A percentile compares a stretch with the other conserved stretches of the same genome.
phyloP scores from a whole-genome alignment of 37 sponge, comb jelly and placozoan species.

The Bolinopsis microptera region DNA sequence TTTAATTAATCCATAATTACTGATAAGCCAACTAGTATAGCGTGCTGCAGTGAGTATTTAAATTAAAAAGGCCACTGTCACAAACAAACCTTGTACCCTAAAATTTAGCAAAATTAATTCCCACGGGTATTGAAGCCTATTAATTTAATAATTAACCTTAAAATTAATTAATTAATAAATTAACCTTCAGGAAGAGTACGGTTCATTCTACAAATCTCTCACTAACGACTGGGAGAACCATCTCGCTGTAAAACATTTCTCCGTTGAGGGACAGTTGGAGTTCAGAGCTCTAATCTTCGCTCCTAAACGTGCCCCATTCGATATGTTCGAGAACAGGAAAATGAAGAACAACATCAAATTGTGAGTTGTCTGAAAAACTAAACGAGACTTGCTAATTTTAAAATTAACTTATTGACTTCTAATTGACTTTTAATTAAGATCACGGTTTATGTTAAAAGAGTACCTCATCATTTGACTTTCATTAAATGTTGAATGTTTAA shows the following conservation, averaged over 20 bases:
- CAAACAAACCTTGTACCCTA: no score
- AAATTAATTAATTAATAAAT: not conserved
- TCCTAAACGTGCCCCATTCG: conserved; percentile 96
- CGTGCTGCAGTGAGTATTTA: no score
- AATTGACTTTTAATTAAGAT: no score
- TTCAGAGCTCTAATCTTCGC: conserved; percentile 94
- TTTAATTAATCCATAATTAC: no score
- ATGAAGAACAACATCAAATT: conserved; percentile 98
- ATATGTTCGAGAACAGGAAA: conserved; percentile 98
- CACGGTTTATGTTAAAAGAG: no score
- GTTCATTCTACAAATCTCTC: conserved; percentile 98
- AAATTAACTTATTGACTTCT: no score
- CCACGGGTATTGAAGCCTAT: not conserved
- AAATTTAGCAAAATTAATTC: not conserved
- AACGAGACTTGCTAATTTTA: no score
- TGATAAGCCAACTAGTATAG: no score
- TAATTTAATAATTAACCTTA: not conserved
- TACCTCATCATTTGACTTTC: no score
- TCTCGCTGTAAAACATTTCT: conserved; percentile 98
- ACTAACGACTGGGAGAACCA: conserved; percentile 99
- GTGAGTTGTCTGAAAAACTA: conserved; percentile 39
- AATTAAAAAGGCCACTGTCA: no score
- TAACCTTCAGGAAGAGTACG: conserved; percentile 85
- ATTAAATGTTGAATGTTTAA: no score
- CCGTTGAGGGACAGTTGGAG: conserved; percentile 98